Conservation (phyloP, 2,888 invertebrate species). For the Hemistola chrysoprasaria region DNA sequence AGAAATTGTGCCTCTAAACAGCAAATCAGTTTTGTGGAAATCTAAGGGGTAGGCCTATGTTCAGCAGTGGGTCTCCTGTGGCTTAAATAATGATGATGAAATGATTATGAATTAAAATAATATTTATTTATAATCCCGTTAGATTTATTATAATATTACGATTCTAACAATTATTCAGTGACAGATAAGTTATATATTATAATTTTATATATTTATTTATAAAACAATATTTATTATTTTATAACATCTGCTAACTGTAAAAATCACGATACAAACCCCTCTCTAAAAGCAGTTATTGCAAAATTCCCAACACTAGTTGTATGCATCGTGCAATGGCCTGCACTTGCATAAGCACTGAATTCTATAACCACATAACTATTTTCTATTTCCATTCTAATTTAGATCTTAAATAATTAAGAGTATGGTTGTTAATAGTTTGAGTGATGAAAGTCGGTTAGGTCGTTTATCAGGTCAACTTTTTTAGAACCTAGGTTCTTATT, state of each 20-base stretch:
- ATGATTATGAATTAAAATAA: no score
- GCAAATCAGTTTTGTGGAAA: no score
- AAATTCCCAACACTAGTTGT: conserved; percentile 70
- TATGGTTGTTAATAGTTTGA: conserved; percentile 1
- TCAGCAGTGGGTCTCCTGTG: no score
- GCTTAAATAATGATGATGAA: no score
- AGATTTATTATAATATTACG: no score
- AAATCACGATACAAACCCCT: conserved; percentile 27
- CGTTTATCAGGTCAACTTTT: conserved; percentile 43
- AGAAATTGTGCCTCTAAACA: no score
- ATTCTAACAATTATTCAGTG: no score
- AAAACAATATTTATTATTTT: no score
- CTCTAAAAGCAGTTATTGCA: conserved; percentile 33
- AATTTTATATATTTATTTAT: no score
- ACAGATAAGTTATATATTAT: no score
- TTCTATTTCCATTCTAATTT: conserved; percentile 23
- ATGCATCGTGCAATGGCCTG: conserved; percentile 82
- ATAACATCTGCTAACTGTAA: conserved; percentile 5
- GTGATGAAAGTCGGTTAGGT: conserved; percentile 1
- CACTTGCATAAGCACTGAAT: conserved; percentile 54
- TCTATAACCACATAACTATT: conserved; percentile 44
- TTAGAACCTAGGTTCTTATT: conserved; percentile 78
- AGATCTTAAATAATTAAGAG: not conserved
- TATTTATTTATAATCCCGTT: no score
- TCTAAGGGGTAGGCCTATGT: no score